Base-by-base conservation (phyloP, 2,888 invertebrate species). In the Drosophila meridiana region DNA sequence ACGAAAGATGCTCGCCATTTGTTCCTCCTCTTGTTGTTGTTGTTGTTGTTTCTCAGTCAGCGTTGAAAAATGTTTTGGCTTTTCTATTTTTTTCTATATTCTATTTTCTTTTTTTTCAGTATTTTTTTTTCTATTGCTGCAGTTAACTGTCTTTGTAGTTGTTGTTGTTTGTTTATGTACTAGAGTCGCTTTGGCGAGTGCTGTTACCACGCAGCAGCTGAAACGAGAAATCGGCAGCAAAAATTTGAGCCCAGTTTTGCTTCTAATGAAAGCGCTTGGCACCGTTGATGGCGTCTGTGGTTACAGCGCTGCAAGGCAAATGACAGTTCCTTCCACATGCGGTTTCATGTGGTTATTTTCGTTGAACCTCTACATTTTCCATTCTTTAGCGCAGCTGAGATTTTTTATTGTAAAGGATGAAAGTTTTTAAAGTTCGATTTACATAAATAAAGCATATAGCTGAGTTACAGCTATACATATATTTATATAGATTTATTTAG, bases 1-100 rank as follows among this genome's bases (percentile, higher is more conserved):
- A 83, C 79, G 86, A 87, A 87, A 90, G 88, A 90, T 88, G 89
- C 82, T 88, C 74, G 52, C 80, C 82, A 88, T 86, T 86, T 88
- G 82, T 76, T 79, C 68, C 58, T 59, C 8, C 36, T 52, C 59
- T 60, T 57, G 52, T 65, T 65, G 30, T 71, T 61, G 57, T 47
- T 47, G 40, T 60, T 68, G 69, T 64, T 73, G 67, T 20, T 69
- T 73, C 76, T 56, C 77, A 75, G 86, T 76, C 79, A 79, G 76
- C 80, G 67, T 47, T 81, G 66, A 79, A 72, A 80, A 82, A 79
- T 66, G 73, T 72, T 75, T 73, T 69, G 73, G 61, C 40, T 76
- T 71, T 73, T 80, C 60, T 67, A 55, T 73, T 56, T 76, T 53
- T 58, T 34, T 14, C 32, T 50, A 40, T 50, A 55, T 53, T 28